phyloP scores from a whole-genome alignment of 1,140 invertebrate species.

The Lanistes nyassanus region DNA sequence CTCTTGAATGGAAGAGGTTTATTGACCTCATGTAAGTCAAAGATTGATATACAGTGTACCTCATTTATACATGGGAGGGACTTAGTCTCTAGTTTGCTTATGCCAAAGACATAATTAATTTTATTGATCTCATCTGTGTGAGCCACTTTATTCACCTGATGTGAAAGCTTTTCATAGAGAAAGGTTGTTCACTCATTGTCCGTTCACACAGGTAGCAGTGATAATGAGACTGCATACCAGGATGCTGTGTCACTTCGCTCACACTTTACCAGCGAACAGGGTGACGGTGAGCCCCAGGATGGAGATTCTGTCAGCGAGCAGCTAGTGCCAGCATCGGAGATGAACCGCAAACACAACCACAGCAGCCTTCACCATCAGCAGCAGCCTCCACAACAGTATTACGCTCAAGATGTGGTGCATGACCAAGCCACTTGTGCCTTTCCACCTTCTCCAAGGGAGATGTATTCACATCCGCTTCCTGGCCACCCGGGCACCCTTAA shows the following conservation, averaged over 20 bases:
- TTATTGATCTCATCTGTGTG: no score
- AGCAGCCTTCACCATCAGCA: background rate
- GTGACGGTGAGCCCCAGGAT: no score
- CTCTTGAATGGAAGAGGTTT: no score
- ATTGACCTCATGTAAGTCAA: no score
- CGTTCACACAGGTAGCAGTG: background rate
- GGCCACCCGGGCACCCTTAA: background rate
- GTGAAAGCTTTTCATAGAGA: no score
- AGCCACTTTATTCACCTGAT: no score
- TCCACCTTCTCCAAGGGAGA: conserved; percentile 18
- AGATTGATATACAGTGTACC: no score
- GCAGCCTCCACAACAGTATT: conserved; percentile 6
- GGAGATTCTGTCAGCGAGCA: background rate
- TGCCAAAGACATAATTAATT: no score
- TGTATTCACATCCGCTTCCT: conserved; percentile 4
- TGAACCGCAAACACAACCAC: conserved; percentile 6
- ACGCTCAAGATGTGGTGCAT: conserved; percentile 2
- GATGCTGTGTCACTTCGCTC: background rate
- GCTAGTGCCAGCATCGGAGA: background rate
- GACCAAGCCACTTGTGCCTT: conserved; percentile 11
- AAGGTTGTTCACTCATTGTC: no score
- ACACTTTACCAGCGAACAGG: no score
- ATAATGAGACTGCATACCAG: background rate
- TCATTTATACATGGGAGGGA: no score
- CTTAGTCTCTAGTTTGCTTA: no score